Percentiles rank a stretch among this genome's conserved stretches.
Evolutionary conservation across 2,888 invertebrate species (phyloP).

Genomic region (Euphydryas editha): DNA sequence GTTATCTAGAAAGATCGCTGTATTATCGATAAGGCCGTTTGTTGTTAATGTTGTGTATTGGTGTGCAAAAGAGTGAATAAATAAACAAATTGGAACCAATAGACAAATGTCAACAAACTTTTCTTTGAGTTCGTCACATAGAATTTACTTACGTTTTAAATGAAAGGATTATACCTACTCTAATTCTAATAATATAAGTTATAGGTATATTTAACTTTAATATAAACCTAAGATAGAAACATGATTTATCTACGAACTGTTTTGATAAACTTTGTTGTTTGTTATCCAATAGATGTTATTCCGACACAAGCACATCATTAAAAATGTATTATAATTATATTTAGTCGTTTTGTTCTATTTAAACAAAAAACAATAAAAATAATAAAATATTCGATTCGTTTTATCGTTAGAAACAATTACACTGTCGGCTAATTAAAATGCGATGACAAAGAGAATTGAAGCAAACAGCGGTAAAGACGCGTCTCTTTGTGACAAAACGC

Average conservation of each 20-base stretch:
- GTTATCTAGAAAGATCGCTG: too few species aligned
- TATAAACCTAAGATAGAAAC: neutral
- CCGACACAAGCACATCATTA: neutral
- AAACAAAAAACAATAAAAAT: neutral
- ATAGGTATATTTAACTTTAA: neutral
- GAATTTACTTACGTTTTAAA: too few species aligned
- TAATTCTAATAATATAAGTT: too few species aligned
- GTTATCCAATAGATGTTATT: neutral
- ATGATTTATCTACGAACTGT: neutral
- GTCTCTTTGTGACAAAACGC: slow-evolving; percentile 28
- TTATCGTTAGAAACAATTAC: slow-evolving; percentile 19
- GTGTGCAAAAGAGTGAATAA: too few species aligned
- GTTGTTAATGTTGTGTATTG: too few species aligned
- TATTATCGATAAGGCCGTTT: too few species aligned
- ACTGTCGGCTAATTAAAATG: slow-evolving; percentile 17
- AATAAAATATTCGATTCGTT: neutral
- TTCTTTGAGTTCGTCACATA: too few species aligned
- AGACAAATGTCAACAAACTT: too few species aligned
- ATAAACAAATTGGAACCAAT: too few species aligned
- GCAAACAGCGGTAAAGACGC: slow-evolving; percentile 11
- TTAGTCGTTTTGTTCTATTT: neutral
- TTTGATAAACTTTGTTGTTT: slow-evolving; percentile 1
- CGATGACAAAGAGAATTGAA: slow-evolving; percentile 14
- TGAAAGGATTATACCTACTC: too few species aligned
- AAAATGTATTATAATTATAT: neutral